phyloP scores from a whole-genome alignment of 2,888 invertebrate genomes.

The Ormia ochracea region DNA sequence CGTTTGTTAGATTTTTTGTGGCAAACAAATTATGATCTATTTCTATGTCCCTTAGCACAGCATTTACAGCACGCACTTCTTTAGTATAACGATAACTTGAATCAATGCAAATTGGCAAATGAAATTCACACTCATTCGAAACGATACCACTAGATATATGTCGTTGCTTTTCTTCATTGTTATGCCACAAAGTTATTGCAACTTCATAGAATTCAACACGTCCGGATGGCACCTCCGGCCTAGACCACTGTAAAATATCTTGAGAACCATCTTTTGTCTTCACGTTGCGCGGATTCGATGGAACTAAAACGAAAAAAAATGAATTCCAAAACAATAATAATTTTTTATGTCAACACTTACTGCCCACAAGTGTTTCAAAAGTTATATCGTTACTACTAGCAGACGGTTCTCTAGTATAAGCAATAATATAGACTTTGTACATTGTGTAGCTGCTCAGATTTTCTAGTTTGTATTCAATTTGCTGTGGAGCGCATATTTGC shows the following conservation, averaged over 20 bases:
- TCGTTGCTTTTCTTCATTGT: constrained; percentile 57
- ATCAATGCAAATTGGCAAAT: constrained; percentile 65
- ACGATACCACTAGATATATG: constrained; percentile 65
- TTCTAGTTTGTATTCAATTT: constrained; percentile 63
- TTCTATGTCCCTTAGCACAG: constrained; percentile 61
- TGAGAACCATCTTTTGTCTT: constrained; percentile 47
- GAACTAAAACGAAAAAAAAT: constrained; percentile 60
- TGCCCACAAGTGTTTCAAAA: constrained; percentile 81
- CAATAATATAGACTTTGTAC: constrained; percentile 84
- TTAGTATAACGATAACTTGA: constrained; percentile 62
- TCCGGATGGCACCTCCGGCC: constrained; percentile 78
- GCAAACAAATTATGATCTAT: constrained; percentile 64
- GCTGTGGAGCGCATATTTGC: constrained; percentile 24
- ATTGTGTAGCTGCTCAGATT: constrained; percentile 80
- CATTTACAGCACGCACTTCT: constrained; percentile 69
- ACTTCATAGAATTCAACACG: constrained; percentile 80
- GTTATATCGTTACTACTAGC: constrained; percentile 78
- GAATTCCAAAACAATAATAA: not conserved
- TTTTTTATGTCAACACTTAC: constrained; percentile 65
- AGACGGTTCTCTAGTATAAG: constrained; percentile 85
- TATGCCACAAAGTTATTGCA: constrained; percentile 61
- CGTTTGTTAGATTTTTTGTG: constrained; percentile 48
- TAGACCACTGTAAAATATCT: constrained; percentile 76
- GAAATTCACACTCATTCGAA: constrained; percentile 62
- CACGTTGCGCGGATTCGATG: constrained; percentile 65